phyloP scores from a whole-genome alignment of 2,888 invertebrate genomes.

The Thyatira batis region DNA sequence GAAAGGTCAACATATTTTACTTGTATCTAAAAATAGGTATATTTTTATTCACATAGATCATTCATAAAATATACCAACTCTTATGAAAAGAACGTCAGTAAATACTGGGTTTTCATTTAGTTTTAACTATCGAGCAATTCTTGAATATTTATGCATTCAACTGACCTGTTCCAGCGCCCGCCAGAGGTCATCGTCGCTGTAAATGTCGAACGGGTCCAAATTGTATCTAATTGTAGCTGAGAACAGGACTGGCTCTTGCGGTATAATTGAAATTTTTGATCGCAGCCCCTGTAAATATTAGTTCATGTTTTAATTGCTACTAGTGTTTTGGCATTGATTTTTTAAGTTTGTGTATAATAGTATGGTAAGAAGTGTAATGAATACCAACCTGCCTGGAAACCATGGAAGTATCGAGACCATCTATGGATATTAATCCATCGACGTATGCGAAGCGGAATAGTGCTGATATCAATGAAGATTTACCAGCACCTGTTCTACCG shows the following conservation, averaged over 20 bases:
- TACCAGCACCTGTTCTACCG: constrained; percentile 89
- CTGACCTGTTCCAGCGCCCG: constrained; percentile 86
- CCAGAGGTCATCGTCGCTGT: constrained; percentile 87
- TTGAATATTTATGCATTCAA: constrained; percentile 13
- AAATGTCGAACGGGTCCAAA: constrained; percentile 88
- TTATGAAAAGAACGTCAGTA: not conserved
- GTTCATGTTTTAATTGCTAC: constrained; percentile 6
- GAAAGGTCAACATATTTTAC: not conserved
- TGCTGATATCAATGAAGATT: constrained; percentile 86
- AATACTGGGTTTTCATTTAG: not conserved
- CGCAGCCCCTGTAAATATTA: constrained; percentile 79
- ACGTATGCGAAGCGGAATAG: constrained; percentile 86
- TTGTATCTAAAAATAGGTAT: too few species aligned
- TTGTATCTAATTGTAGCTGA: constrained; percentile 85
- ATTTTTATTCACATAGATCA: too few species aligned
- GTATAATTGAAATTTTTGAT: constrained; percentile 85
- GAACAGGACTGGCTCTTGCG: constrained; percentile 93
- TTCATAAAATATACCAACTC: not conserved
- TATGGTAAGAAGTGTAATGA: not conserved
- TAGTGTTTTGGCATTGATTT: not conserved
- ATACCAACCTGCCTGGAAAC: constrained; percentile 78
- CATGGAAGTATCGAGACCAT: constrained; percentile 81
- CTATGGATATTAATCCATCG: constrained; percentile 84
- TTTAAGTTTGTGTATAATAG: too few species aligned
- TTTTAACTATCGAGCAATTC: not conserved